Percentiles rank a stretch among this genome's conserved stretches.
phyloP scores from a whole-genome alignment of 2,113 vertebrate species.

The Seriola rivoliana region DNA sequence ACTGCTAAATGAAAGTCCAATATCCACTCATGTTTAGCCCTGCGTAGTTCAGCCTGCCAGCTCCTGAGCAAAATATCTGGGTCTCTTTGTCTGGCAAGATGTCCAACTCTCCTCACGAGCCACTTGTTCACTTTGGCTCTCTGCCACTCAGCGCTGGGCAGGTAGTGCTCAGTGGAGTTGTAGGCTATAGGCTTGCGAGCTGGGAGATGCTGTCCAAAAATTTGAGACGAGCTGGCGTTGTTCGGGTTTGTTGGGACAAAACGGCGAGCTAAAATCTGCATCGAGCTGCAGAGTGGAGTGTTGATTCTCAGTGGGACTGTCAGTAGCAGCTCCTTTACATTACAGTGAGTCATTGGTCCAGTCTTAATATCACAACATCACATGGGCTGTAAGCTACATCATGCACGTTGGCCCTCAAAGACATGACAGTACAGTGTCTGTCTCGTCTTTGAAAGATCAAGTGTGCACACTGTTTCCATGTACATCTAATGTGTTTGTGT shows the following conservation, averaged over 20 bases:
- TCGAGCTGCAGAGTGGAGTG: not conserved
- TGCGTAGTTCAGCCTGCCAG: slow-evolving; percentile 5
- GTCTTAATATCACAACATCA: not conserved
- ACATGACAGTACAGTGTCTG: not conserved
- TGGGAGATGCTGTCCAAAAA: slow-evolving; percentile 1
- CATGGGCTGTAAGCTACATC: no score
- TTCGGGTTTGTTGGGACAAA: slow-evolving; percentile 7
- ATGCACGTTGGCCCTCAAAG: slow-evolving; percentile 5
- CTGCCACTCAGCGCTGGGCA: slow-evolving; percentile 7
- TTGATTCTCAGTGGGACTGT: slow-evolving; percentile 8
- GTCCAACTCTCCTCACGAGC: slow-evolving; percentile 10
- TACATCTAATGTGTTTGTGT: not conserved
- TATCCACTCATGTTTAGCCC: not conserved
- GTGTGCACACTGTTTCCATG: not conserved
- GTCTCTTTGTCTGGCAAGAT: slow-evolving; percentile 29
- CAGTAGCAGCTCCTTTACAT: not conserved
- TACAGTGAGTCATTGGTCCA: not conserved
- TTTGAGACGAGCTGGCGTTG: slow-evolving; percentile 34
- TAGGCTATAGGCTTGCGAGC: slow-evolving; percentile 1
- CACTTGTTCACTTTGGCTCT: slow-evolving; percentile 36
- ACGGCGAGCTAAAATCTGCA: slow-evolving; percentile 11
- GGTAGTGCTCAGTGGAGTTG: slow-evolving; percentile 18
- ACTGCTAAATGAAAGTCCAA: slow-evolving; percentile 6
- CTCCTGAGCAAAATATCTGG: slow-evolving; percentile 8
- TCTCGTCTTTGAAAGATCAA: not conserved